Evolutionary conservation across 2,797 vertebrate genomes (phyloP), one percentile per base, ranked within the genome.

Genomic region (Falco cherrug): DNA sequence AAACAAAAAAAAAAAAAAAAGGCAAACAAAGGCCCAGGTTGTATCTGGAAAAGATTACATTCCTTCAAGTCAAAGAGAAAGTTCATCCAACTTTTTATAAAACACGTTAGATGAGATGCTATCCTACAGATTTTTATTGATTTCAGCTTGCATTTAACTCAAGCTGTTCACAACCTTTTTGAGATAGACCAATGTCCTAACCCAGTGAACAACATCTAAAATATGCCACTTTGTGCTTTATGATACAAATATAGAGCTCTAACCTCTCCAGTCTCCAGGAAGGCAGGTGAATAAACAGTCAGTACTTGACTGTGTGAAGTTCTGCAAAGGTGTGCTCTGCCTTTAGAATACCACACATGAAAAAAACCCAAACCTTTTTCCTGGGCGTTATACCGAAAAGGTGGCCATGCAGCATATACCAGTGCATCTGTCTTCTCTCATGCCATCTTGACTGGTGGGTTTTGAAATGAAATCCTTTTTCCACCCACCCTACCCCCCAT

Each of bases 11-110:
- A 43, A 43, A 43, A 92, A 17, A 45, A 45, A 45, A 45, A 93
- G 90, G 41, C 41, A 41, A 41, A 41, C 74, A 89, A 73, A 92
- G 77, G 45, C 53, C 56, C 60, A 91, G 93, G 94, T 93, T 93
- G 35, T 95, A 70, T 96, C 96, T 97, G 96, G 93, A 95, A 96
- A 88, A 78, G 65, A 96, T 96, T 93, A 92, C 69, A 60, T 94
- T 97, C 90, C 87, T 91, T 88, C 4, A 14, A 92, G 65, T 92
- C 43, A 86, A 87, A 81, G 31, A 89, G 82, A 71, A 94, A 96
- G 95, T 94, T 96, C 93, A 93, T 92, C 89, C 95, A 96, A 54
- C 78, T 96, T 94, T 71, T 71, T 92, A 77, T 77, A 78, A 85
- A 97, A 75, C 47, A 35, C 65, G 35, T 60, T 76, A 88, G 82